Conservation (phyloP, 2,888 invertebrate species). For the Aphidius colemani region DNA sequence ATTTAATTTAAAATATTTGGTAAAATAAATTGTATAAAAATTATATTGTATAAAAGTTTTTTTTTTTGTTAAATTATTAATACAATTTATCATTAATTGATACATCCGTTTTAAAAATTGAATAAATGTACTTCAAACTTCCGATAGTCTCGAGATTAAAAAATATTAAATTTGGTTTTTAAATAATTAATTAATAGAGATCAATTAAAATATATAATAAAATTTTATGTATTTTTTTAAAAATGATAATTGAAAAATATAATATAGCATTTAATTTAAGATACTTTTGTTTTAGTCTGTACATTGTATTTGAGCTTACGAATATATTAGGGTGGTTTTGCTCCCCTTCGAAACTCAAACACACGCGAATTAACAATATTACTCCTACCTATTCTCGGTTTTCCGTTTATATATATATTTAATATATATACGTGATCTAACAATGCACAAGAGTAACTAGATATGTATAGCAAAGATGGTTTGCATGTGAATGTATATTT, state of each 20-base stretch:
- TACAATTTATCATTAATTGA: neutral
- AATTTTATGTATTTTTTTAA: too few species aligned
- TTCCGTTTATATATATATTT: conserved; percentile 24
- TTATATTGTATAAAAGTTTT: neutral
- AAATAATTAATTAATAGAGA: too few species aligned
- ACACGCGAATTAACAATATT: conserved; percentile 58
- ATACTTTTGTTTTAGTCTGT: conserved; percentile 31
- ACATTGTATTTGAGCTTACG: conserved; percentile 46
- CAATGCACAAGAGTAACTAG: neutral
- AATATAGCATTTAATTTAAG: neutral
- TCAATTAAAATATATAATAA: too few species aligned
- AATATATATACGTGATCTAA: conserved; percentile 10
- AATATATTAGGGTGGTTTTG: conserved; percentile 54
- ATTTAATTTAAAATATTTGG: too few species aligned
- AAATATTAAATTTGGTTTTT: too few species aligned
- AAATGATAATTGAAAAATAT: too few species aligned
- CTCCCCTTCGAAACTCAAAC: conserved; percentile 53
- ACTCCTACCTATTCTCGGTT: conserved; percentile 40
- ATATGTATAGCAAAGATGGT: neutral
- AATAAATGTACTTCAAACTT: too few species aligned
- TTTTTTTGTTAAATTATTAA: neutral
- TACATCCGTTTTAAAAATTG: too few species aligned
- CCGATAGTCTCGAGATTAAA: too few species aligned
- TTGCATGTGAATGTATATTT: conserved; percentile 11
- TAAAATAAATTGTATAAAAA: too few species aligned